These are phyloP conservation scores for Calameuta idolon DNA, from an alignment of 2,888 invertebrate species.

Conservation along the genomic window DNA sequence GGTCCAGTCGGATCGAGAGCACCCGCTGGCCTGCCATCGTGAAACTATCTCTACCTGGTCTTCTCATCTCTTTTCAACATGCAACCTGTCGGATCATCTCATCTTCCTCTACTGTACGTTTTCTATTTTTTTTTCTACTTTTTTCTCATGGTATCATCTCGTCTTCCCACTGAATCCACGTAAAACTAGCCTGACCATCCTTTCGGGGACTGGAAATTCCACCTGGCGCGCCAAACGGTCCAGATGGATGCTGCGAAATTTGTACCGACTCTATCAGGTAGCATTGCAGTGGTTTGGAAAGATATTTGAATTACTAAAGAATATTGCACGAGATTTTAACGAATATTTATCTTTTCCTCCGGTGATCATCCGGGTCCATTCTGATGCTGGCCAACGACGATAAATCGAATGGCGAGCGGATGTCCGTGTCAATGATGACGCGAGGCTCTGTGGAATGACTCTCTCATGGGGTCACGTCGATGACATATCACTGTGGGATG, in stretches of 20 bases:
- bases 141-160: constrained; percentile 19
- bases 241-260: neutral
- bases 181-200: constrained; percentile 18
- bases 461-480: constrained; percentile 19
- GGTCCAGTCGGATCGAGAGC: constrained; percentile 63
- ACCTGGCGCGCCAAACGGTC: neutral
- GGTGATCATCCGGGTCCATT: neutral
- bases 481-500: constrained; percentile 37
- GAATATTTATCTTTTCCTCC: neutral
- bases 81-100: constrained; percentile 9
- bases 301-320: neutral
- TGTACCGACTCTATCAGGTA: neutral
- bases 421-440: constrained; percentile 28
- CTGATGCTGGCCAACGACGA: neutral
- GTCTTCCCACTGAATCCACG: constrained; percentile 8
- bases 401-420: constrained; percentile 2
- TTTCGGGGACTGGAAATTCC: neutral
- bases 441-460: constrained; percentile 26
- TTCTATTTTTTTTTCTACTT: neutral
- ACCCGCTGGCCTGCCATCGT: constrained; percentile 35
- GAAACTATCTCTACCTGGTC: constrained; percentile 15
- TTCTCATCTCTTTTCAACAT: constrained; percentile 23
- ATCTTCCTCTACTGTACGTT: constrained; percentile 17
- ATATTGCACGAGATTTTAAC: neutral
- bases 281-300: no score